Conservation (phyloP, 2,888 invertebrate species). For the Theodoxus fluviatilis region DNA sequence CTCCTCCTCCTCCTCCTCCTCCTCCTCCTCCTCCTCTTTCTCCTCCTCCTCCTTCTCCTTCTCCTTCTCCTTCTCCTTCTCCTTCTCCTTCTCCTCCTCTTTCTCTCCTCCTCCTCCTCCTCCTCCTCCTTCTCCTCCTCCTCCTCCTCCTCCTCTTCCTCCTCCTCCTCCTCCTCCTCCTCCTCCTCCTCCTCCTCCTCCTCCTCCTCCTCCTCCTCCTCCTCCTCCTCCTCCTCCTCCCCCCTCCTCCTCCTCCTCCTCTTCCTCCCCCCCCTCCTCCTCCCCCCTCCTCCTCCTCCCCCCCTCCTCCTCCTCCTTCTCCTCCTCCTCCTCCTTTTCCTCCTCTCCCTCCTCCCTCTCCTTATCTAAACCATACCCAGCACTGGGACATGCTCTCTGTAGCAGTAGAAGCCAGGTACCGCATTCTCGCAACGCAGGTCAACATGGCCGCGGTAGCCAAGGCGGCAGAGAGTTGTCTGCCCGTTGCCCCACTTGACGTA, state of each 20-base stretch:
- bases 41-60: slow-evolving; percentile 1
- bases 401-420: too few relatives aligned
- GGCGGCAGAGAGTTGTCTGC: too few relatives aligned
- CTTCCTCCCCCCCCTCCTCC: slow-evolving; percentile 7
- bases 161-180: background rate
- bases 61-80: background rate
- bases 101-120: slow-evolving; percentile 19
- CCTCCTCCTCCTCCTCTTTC: background rate
- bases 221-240: background rate
- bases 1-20: background rate
- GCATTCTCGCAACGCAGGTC: too few relatives aligned
- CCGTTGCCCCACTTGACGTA: too few relatives aligned
- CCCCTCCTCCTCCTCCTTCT: background rate
- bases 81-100: background rate
- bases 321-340: slow-evolving; percentile 22
- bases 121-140: slow-evolving; percentile 18
- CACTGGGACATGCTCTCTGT: background rate
- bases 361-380: background rate
- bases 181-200: too few relatives aligned
- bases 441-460: too few relatives aligned
- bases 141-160: background rate
- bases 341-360: slow-evolving; percentile 8
- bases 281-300: slow-evolving; percentile 6
- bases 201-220: too few relatives aligned
- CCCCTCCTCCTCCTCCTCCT: slow-evolving; percentile 15